phyloP scores from a whole-genome alignment of 2,888 invertebrate genomes.

The Amphipyra tragopoginis region DNA sequence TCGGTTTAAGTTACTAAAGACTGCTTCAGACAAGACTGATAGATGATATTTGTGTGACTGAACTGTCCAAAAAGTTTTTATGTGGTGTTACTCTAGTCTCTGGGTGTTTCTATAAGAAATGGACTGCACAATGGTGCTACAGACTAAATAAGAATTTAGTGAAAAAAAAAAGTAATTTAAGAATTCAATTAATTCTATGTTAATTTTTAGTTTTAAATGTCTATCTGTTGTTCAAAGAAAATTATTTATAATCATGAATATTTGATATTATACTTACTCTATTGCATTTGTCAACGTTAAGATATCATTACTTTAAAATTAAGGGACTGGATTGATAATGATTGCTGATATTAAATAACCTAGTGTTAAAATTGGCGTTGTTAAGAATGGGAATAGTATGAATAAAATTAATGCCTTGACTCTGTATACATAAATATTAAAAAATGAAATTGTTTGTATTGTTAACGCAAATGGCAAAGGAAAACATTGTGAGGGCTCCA shows the following conservation, averaged over 20 bases:
- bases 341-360: too few species aligned
- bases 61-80: neutral
- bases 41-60: neutral
- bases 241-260: constrained; percentile 11
- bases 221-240: constrained; percentile 9
- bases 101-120: constrained; percentile 26
- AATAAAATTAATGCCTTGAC: too few species aligned
- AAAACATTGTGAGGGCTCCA: too few species aligned
- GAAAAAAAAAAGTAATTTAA: constrained; percentile 2
- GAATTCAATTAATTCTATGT: constrained; percentile 4
- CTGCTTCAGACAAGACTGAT: constrained; percentile 5
- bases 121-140: constrained; percentile 30
- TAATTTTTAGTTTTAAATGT: constrained; percentile 2
- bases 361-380: too few species aligned
- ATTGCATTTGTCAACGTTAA: constrained; percentile 6
- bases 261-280: constrained; percentile 4
- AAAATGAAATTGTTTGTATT: too few species aligned
- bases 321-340: too few species aligned
- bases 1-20: constrained; percentile 15
- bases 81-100: constrained; percentile 37
- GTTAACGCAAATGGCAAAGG: too few species aligned
- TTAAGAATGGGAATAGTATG: too few species aligned
- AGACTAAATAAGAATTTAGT: constrained; percentile 4
- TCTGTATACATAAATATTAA: too few species aligned
- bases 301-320: too few species aligned